Conservation (phyloP, 2,113 vertebrate genomes). For the Balaenoptera acutorostrata region DNA sequence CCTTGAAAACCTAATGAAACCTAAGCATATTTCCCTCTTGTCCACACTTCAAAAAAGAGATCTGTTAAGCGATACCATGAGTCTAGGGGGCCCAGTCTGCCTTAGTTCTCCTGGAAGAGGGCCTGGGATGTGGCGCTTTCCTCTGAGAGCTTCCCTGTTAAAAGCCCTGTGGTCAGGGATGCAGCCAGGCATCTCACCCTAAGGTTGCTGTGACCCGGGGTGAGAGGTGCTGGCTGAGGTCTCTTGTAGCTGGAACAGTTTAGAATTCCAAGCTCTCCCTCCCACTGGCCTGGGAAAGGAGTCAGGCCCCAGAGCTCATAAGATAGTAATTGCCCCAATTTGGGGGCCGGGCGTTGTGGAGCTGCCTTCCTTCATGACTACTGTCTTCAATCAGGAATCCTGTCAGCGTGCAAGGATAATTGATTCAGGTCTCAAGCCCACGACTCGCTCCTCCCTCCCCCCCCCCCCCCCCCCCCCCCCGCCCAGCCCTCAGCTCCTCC, state of each 20-base stretch:
- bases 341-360: conserved; percentile 51
- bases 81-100: neutral
- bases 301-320: conserved; percentile 34
- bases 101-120: neutral
- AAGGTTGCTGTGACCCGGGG: conserved; percentile 23
- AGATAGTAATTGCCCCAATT: conserved; percentile 60
- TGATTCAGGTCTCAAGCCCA: conserved; percentile 73
- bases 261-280: conserved; percentile 58
- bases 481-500: conserved; percentile 68
- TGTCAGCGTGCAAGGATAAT: conserved; percentile 77
- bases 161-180: neutral
- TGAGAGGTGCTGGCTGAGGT: conserved; percentile 41
- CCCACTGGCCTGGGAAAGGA: conserved; percentile 27
- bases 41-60: neutral
- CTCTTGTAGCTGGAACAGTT: conserved; percentile 58
- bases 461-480: too few relatives aligned
- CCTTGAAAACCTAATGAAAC: conserved; percentile 14
- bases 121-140: neutral
- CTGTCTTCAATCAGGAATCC: conserved; percentile 75
- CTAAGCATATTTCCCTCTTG: neutral
- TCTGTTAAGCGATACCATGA: neutral
- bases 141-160: neutral
- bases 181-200: neutral
- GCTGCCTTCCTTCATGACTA: conserved; percentile 66
- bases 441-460: neutral